Evolutionary conservation across 2,888 invertebrate genomes (phyloP), one percentile per base, ranked within the genome.

Genomic region (Napeogenes inachia): DNA sequence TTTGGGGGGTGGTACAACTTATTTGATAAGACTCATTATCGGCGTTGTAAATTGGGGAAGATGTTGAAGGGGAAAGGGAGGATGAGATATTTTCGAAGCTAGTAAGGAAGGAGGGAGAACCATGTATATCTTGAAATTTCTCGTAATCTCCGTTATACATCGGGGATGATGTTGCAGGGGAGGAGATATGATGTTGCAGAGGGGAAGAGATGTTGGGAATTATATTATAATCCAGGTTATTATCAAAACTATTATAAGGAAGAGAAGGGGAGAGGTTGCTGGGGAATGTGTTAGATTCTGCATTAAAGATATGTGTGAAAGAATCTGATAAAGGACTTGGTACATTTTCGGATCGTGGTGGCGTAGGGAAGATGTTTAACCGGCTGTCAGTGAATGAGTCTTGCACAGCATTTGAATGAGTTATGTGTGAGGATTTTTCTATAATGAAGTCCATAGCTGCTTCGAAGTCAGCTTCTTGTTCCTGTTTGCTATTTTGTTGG

Each of bases 261-360:
- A 12, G 10, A 10, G 42, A 42, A 42, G 42, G 42, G 10, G 42
- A 42, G 12, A 3, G 10, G 8, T 10, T 8, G 10, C 10, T 42
- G 42, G 42, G 42, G 10, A 42, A 42, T 42, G 42, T 42, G 12
- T 50, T 30, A n/a, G 8, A 50, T 30, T 50, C 50, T 21, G 50
- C 4, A 10, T 21, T 6, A 30, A 30, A 50, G 50, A 21, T 50
- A 5, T 30, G 30, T 30, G 59, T 66, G 2, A 75, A 75, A 0
- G 82, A 75, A 1, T 84, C 81, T 0, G 85, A 82, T 68, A 84
- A 73, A 0, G 88, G 87, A 50, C 86, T 86, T 0, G 78, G 73
- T 0, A 82, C 74, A 0, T 80, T 80, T 13, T 84, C 87, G 0
- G 88, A 88, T 0, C 81, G 72, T 0, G 87, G 89, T 0, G 87